Evolutionary conservation across 2,888 invertebrate species (phyloP), one percentile per base, ranked within the genome.

Genomic region (Argyresthia goedartella): DNA sequence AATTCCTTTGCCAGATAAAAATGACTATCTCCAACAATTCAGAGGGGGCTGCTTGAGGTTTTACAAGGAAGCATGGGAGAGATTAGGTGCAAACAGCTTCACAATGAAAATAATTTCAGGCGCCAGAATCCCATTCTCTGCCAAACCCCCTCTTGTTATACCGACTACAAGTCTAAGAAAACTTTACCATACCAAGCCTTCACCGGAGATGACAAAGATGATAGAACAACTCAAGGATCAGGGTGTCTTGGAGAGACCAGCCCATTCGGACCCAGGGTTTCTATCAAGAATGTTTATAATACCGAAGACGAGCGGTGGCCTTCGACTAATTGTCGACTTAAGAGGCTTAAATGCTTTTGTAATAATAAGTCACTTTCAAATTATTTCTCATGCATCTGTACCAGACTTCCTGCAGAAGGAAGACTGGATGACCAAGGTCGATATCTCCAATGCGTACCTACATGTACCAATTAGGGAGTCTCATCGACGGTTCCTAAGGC

Each of bases 251-350:
- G 53, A 56, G 49, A 36, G n/a, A 6, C 51, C 54, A 10, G 0
- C 9, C 9, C 8, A n/a, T 11, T 8, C 42, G 34, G 41, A 50
- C n/a, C 46, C 57, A 13, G 49, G 57, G 13, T 57, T 54, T 13
- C 34, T 55, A 13, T 59, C 56, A 9, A 55, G 54, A 7, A 57
- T 62, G 51, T 63, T 61, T 45, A 34, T 61, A 11, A 46, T 58
- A 35, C 55, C 53, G 33, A 63, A 63, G 46, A 8, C 53, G 48
- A 61, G 60, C 52, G 60, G 62, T 4, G 53, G 55, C 3, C 9
- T 57, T 6, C 49, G 60, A 0, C 61, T 62, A 0, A 60, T 61
- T 9, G 58, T 62, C 59, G 59, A 62, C 47, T 55, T 59, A 9
- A 51, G 57, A 46, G 54, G 52, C 8, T 49, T 61, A n/a, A 60